These are phyloP conservation scores for Eurytoma adleriae DNA, from an alignment of 2,888 invertebrate genomes.

Conservation along the genomic window DNA sequence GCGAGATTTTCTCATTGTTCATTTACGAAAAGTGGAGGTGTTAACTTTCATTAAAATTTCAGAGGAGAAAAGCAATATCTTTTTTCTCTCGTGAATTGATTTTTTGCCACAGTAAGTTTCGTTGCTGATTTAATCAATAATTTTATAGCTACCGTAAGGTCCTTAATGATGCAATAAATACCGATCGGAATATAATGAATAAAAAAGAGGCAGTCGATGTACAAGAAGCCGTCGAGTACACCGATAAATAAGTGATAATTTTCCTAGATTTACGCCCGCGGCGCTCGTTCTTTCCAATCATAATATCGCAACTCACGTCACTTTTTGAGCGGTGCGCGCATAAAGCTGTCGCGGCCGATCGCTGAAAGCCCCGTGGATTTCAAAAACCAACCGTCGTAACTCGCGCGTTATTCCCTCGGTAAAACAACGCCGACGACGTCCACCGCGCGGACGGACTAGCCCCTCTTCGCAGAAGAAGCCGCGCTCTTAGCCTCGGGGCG, in stretches of 20 bases:
- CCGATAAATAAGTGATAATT: slow-evolving; percentile 39
- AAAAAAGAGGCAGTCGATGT: too few species aligned
- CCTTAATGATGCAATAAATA: too few species aligned
- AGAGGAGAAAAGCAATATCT: too few species aligned
- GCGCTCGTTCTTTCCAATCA: slow-evolving; percentile 28
- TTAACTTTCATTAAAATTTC: not conserved
- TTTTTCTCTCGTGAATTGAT: too few species aligned
- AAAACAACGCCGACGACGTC: slow-evolving; percentile 16
- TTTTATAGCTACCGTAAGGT: too few species aligned
- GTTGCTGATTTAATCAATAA: too few species aligned
- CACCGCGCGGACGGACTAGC: not conserved
- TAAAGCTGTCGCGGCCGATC: slow-evolving; percentile 44
- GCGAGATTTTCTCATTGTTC: slow-evolving; percentile 1
- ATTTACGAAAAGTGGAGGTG: not conserved
- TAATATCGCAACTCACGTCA: slow-evolving; percentile 38
- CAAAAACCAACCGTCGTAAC: slow-evolving; percentile 40
- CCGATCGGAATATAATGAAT: too few species aligned
- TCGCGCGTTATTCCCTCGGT: slow-evolving; percentile 41
- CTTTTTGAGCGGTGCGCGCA: slow-evolving; percentile 24
- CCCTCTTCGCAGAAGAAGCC: slow-evolving; percentile 5
- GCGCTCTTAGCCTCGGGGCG: not conserved
- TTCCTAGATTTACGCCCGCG: slow-evolving; percentile 1
- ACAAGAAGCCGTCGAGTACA: too few species aligned
- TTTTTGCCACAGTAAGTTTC: too few species aligned
- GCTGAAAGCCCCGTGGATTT: slow-evolving; percentile 36